phyloP scores from a whole-genome alignment of 2,113 vertebrate genomes.

The Rhabdomys dilectus region DNA sequence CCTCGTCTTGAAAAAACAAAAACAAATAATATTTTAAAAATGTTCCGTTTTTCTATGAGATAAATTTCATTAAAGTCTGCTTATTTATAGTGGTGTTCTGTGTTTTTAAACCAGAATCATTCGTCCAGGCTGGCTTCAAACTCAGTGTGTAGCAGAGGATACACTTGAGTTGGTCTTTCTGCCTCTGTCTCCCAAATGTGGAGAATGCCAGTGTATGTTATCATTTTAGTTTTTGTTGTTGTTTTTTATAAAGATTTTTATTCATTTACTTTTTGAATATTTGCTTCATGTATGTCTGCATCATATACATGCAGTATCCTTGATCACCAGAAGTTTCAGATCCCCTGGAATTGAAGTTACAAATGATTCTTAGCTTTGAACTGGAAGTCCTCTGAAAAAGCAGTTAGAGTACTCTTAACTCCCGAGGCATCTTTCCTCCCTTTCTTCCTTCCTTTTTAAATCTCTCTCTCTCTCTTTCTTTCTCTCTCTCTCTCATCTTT shows the following conservation, averaged over 20 bases:
- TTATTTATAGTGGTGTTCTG: neutral
- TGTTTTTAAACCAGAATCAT: neutral
- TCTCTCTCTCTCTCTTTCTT: no score
- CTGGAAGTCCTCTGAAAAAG: neutral
- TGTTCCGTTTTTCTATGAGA: neutral
- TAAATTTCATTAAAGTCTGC: neutral
- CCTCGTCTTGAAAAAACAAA: neutral
- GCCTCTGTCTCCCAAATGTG: neutral
- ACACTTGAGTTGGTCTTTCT: constrained; percentile 11
- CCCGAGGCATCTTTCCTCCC: neutral
- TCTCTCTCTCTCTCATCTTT: accelerated
- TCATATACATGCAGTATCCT: neutral
- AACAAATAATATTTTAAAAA: neutral
- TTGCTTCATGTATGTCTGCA: neutral
- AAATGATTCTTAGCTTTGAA: neutral
- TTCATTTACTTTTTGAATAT: neutral
- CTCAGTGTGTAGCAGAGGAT: neutral
- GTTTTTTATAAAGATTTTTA: no score
- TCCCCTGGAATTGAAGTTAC: neutral
- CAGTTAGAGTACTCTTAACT: neutral
- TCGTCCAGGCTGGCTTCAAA: neutral
- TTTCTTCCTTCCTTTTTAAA: neutral
- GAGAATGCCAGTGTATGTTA: neutral
- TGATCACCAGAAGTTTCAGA: neutral
- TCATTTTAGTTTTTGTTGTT: neutral